Conservation (phyloP, 2,113 vertebrate species). For the Hystrix brachyura region DNA sequence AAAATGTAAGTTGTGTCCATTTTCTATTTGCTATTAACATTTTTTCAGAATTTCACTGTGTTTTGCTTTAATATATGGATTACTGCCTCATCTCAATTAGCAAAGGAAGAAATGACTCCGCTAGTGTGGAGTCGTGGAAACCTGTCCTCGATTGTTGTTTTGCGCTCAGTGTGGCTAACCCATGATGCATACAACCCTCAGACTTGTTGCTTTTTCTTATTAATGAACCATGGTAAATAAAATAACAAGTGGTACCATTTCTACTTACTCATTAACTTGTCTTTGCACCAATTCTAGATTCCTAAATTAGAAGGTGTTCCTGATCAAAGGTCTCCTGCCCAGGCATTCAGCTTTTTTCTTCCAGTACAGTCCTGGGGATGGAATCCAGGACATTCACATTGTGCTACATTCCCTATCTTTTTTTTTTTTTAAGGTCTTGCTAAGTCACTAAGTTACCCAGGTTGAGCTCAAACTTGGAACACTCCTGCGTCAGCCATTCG, state of each 20-base stretch:
- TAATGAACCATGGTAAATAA: neutral
- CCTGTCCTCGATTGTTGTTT: accelerated
- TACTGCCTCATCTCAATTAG: neutral
- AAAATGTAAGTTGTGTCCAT: neutral
- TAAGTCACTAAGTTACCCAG: neutral
- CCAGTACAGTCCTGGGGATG: neutral
- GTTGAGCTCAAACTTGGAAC: neutral
- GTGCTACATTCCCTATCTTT: neutral
- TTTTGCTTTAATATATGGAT: neutral
- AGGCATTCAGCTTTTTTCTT: neutral
- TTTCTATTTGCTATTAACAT: neutral
- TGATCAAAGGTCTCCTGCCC: neutral
- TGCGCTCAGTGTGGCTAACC: neutral
- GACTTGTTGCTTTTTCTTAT: neutral
- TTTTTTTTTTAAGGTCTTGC: neutral
- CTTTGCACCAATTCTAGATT: neutral
- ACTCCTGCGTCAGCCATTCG: neutral
- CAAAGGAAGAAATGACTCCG: neutral
- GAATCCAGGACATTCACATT: neutral
- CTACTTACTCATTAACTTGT: neutral
- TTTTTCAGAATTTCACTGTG: neutral
- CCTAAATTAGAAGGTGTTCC: neutral
- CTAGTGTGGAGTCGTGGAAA: neutral
- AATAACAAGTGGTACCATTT: neutral
- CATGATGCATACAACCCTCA: accelerated